phyloP scores from a whole-genome alignment of 2,888 invertebrate genomes.

The Idaea straminata region DNA sequence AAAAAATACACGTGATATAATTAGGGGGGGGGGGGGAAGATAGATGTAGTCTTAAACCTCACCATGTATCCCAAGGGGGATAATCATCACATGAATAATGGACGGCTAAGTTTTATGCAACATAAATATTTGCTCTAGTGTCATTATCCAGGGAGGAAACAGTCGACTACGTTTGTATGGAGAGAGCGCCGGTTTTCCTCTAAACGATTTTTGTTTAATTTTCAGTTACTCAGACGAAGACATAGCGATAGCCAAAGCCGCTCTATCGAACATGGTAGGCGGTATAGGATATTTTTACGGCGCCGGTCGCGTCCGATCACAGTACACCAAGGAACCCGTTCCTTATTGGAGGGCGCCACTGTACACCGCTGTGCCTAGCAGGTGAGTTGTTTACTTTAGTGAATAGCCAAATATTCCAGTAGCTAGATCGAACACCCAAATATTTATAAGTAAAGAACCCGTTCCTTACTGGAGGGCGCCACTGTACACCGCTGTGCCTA shows the following conservation, averaged over 20 bases:
- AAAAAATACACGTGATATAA: too few species aligned
- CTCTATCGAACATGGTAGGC: conserved; percentile 96
- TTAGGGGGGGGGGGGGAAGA: too few species aligned
- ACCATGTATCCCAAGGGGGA: too few species aligned
- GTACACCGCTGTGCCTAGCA: conserved; percentile 93
- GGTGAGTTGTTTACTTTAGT: conserved; percentile 41
- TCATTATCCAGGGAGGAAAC: too few species aligned
- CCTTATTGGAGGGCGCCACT: conserved; percentile 96
- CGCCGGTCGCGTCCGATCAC: conserved; percentile 89
- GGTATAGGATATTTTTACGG: conserved; percentile 99
- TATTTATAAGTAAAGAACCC: conserved; percentile 88
- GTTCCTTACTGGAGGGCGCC: conserved; percentile 97
- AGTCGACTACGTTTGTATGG: too few species aligned
- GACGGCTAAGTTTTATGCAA: too few species aligned
- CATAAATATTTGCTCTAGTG: too few species aligned
- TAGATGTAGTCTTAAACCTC: too few species aligned
- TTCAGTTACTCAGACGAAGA: conserved; percentile 81
- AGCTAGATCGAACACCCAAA: too few species aligned
- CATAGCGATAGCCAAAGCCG: conserved; percentile 88
- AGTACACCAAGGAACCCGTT: conserved; percentile 90
- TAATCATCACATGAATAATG: too few species aligned
- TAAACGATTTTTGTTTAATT: conserved; percentile 5
- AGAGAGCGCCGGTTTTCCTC: too few species aligned
- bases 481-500: conserved; percentile 94
- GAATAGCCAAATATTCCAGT: too few species aligned